Percentiles rank a stretch among this genome's conserved stretches.
Evolutionary conservation across 2,888 invertebrate species (phyloP).

Genomic region (Phyllotreta cruciferae): DNA sequence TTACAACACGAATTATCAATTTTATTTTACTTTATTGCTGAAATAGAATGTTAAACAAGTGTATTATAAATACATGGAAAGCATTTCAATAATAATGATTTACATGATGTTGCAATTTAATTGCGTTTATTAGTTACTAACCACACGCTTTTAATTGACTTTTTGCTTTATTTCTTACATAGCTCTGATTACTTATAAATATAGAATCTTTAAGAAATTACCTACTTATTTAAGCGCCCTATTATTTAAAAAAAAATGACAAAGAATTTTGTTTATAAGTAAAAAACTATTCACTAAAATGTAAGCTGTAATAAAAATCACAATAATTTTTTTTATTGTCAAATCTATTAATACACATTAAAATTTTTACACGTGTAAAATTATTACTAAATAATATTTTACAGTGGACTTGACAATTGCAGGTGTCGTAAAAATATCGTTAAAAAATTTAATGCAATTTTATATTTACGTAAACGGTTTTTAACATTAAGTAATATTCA

Average conservation of each 20-base stretch:
- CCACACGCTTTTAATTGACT: too few species aligned
- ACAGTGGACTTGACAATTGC: neutral
- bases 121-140: too few species aligned
- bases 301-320: neutral
- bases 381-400: slow-evolving; percentile 7
- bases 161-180: neutral
- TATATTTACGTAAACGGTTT: neutral
- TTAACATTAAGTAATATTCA: neutral
- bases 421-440: slow-evolving; percentile 6
- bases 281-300: neutral
- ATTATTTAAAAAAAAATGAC: too few species aligned
- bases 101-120: too few species aligned
- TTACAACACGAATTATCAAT: too few species aligned
- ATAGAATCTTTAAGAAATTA: neutral
- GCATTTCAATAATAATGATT: too few species aligned
- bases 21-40: too few species aligned
- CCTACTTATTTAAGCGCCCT: neutral
- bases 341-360: slow-evolving; percentile 1
- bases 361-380: slow-evolving; percentile 10
- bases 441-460: slow-evolving; percentile 2
- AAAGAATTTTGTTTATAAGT: too few species aligned
- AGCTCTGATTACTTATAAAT: neutral
- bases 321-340: neutral
- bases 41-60: too few species aligned
- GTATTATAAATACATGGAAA: too few species aligned